Percentiles rank a stretch among this genome's conserved stretches.
Evolutionary conservation across 2,888 invertebrate species (phyloP).

Genomic region (Xylocampa areola): DNA sequence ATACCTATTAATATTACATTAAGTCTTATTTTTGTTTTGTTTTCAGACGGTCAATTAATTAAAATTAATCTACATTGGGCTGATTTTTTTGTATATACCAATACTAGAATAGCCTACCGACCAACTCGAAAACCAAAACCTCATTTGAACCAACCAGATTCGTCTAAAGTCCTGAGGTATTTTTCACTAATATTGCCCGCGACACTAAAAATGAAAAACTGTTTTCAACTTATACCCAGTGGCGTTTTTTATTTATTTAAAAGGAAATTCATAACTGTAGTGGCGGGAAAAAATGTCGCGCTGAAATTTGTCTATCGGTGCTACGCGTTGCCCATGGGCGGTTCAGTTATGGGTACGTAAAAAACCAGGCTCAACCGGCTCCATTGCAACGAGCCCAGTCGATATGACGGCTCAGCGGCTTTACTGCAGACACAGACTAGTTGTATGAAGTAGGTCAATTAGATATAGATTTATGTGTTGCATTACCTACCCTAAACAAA

Average conservation of each 20-base stretch:
- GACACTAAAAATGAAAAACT: constrained; percentile 20
- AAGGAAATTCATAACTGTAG: constrained; percentile 56
- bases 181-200: constrained; percentile 5
- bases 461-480: too few relatives aligned
- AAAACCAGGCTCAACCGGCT: constrained; percentile 65
- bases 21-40: too few relatives aligned
- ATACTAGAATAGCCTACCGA: too few relatives aligned
- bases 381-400: constrained; percentile 62
- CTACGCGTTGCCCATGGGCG: constrained; percentile 63
- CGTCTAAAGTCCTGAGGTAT: constrained; percentile 8
- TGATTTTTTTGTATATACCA: too few relatives aligned
- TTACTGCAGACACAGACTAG: constrained; percentile 45
- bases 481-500: too few relatives aligned
- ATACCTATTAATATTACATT: too few relatives aligned
- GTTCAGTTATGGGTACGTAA: constrained; percentile 73
- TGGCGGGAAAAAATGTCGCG: constrained; percentile 55
- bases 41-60: too few relatives aligned
- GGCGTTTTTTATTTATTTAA: constrained; percentile 48
- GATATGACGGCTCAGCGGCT: constrained; percentile 70
- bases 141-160: neutral
- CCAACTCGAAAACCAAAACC: neutral
- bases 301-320: constrained; percentile 68
- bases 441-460: constrained; percentile 31
- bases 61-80: too few relatives aligned
- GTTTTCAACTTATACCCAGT: constrained; percentile 11